Base-by-base conservation (phyloP, 2,888 invertebrate genomes). In the Geotrupes spiniger region DNA sequence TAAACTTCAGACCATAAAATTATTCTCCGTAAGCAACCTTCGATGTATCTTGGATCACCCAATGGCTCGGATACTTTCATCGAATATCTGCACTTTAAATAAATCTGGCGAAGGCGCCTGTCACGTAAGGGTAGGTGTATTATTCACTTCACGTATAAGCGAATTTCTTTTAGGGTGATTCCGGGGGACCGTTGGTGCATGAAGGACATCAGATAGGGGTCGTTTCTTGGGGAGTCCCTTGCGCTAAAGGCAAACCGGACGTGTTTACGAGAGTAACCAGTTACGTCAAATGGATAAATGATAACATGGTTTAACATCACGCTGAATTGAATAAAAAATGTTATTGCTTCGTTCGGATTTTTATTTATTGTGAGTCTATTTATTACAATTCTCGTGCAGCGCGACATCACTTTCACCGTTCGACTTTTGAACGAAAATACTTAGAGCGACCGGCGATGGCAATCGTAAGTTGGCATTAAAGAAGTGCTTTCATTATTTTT, bases 171-270 rank as follows among this genome's bases (percentile, higher is more conserved):
- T 41, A 59, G 55, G 65, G 75, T 14, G 77, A 80, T 0, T 81
- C 82, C 57, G 69, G 83, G 15, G 83, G 83, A 53, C 79, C 82
- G 1, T 63, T 77, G 10, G 74, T 73, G 0, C 69, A 73, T 17
- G 66, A 69, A 0, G 81, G 81, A 0, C 73, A 77, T 49, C 82
- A 82, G 0, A 68, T 75, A 9, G 76, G 75, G 2, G 59, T 76
- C 1, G 75, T 75, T 25, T 75, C 75, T 1, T 76, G 74, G 74
- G 75, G 74, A 12, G 63, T 63, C 37, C 74, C 74, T 0, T 76
- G 76, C 46, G 76, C 74, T 16, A 66, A 61, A 56, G 74, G 74
- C 4, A 59, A 60, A 31, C 73, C 74, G 1, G 75, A 75, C 53
- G 73, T 76, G 4, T 75, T 70, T 49, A 74, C 74, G 1, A 65